These are phyloP conservation scores for Papilio helenus DNA, from an alignment of 1,140 invertebrate species.

Conservation along the genomic window DNA sequence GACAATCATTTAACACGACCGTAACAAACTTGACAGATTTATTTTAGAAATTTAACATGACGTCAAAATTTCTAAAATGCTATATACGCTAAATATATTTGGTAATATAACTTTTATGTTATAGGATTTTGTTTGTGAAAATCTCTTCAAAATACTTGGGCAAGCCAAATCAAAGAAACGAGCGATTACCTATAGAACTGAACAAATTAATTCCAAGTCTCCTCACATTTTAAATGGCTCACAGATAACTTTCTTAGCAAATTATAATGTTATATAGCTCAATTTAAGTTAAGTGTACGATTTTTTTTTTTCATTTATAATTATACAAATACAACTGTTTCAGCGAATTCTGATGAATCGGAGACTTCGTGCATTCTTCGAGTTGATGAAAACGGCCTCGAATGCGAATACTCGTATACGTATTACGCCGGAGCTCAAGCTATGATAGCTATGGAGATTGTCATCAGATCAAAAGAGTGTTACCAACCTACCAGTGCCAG, in stretches of 20 bases:
- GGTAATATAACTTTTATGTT: not conserved
- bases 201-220: no score
- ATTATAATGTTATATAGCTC: no score
- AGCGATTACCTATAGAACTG: no score
- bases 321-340: no score
- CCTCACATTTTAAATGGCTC: not conserved
- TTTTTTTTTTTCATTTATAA: no score
- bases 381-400: constrained; percentile 68
- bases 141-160: no score
- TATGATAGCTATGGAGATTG: constrained; percentile 64
- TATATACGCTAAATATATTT: not conserved
- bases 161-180: no score
- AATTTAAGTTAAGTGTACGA: not conserved
- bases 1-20: constrained; percentile 22
- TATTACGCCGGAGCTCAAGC: constrained; percentile 62
- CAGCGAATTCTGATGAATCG: constrained; percentile 48
- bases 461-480: constrained; percentile 72
- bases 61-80: not conserved
- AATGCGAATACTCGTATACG: constrained; percentile 81
- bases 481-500: constrained; percentile 66
- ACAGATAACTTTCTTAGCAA: not conserved
- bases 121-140: not conserved
- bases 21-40: constrained; percentile 9
- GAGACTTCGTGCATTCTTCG: constrained; percentile 72
- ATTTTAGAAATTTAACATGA: constrained; percentile 1